A percentile compares a stretch with the other conserved stretches of the same genome.
Conservation (phyloP, 2,888 invertebrate species). For the Lasiommata megera region DNA sequence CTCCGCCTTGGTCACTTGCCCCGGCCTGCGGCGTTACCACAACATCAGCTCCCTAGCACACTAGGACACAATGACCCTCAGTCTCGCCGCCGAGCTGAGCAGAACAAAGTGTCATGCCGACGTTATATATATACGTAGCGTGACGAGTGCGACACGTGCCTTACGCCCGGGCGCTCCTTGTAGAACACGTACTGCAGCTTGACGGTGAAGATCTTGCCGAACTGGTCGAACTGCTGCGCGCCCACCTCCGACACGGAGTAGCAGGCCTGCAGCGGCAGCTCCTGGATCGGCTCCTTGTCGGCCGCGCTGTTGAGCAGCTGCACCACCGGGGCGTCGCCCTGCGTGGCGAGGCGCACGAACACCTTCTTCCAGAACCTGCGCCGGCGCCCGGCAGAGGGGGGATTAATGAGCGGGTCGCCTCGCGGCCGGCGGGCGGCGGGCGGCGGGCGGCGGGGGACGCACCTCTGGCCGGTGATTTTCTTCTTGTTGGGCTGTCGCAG, state of each 20-base stretch:
- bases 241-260: conserved; percentile 97
- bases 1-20: conserved; percentile 96
- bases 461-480: conserved; percentile 95
- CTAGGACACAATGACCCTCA: too few species aligned
- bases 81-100: too few species aligned
- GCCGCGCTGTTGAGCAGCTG: conserved; percentile 91
- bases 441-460: neutral
- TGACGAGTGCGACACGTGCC: conserved; percentile 45
- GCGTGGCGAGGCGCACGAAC: conserved; percentile 89
- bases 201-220: conserved; percentile 99
- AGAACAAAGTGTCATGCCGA: too few species aligned
- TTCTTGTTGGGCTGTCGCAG: conserved; percentile 97
- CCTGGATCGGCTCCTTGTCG: conserved; percentile 97
- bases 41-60: neutral
- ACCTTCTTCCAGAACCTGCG: conserved; percentile 97
- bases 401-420: too few species aligned
- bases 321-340: conserved; percentile 91
- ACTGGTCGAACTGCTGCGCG: conserved; percentile 99
- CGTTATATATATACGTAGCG: too few species aligned
- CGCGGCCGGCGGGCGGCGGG: neutral
- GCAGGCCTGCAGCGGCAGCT: conserved; percentile 95
- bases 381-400: neutral
- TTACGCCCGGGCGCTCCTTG: conserved; percentile 97
- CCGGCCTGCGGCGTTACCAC: conserved; percentile 81
- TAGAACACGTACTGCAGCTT: conserved; percentile 99